A percentile compares a stretch with the other conserved stretches of the same genome.
phyloP scores from a whole-genome alignment of 2,888 invertebrate species.

The Paralinhomoeus sp. region DNA sequence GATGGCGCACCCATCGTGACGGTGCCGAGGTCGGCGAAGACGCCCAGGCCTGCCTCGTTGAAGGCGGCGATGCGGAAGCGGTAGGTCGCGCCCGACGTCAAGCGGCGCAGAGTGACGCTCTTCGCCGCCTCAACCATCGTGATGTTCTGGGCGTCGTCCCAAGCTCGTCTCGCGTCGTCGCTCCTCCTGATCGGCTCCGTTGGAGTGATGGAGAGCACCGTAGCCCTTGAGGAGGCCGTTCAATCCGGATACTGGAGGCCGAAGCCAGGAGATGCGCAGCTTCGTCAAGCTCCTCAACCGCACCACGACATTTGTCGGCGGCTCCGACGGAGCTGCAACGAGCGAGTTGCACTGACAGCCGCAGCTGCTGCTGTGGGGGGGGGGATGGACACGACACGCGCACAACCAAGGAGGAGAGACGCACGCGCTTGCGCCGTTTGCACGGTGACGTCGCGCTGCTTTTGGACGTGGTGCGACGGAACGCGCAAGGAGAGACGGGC shows the following conservation, averaged over 20 bases:
- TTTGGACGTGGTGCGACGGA: conserved; percentile 14
- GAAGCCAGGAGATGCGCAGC: conserved; percentile 56
- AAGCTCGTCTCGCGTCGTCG: too few species aligned
- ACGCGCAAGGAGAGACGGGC: conserved; percentile 23
- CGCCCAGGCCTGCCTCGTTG: conserved; percentile 64
- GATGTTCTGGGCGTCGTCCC: conserved; percentile 28
- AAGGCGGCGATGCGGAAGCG: conserved; percentile 67
- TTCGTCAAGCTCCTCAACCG: conserved; percentile 57
- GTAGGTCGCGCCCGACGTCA: conserved; percentile 60
- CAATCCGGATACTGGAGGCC: conserved; percentile 50
- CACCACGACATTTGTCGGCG: conserved; percentile 53
- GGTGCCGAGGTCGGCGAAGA: conserved; percentile 45
- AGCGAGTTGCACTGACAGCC: not conserved
- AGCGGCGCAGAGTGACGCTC: conserved; percentile 65
- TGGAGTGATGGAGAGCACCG: too few species aligned
- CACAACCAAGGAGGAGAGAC: too few species aligned
- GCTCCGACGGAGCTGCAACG: conserved; percentile 43
- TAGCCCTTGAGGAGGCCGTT: conserved; percentile 60
- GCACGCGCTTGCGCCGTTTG: conserved; percentile 66
- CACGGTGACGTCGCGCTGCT: conserved; percentile 32
- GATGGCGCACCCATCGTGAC: conserved; percentile 24
- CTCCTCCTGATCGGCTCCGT: too few species aligned
- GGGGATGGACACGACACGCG: too few species aligned
- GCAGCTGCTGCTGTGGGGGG: not conserved
- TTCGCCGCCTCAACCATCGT: conserved; percentile 64